Evolutionary conservation across 2,797 vertebrate species (phyloP).

Genomic region (Todus mexicanus): DNA sequence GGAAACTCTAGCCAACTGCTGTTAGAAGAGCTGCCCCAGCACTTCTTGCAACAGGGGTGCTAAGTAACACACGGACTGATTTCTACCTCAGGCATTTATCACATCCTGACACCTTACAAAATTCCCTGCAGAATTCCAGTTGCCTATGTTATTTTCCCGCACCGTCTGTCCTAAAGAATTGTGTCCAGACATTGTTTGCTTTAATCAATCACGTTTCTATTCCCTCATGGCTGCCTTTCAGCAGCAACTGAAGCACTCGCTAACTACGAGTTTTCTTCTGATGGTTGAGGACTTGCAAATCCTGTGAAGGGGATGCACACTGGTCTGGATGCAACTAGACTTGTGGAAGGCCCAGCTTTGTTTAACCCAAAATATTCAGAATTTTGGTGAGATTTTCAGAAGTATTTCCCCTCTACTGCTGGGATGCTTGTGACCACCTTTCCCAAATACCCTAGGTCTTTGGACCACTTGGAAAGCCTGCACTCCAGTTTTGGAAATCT

Average conservation of each 20-base stretch:
- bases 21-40: not conserved
- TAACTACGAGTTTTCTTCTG: not conserved
- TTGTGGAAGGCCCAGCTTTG: not conserved
- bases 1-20: not conserved
- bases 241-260: not conserved
- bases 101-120: not conserved
- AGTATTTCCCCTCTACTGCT: not conserved
- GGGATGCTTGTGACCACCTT: not conserved
- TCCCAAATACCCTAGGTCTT: not conserved
- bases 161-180: not conserved
- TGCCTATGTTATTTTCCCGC: not conserved
- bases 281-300: not conserved
- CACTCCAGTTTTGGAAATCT: not conserved
- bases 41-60: not conserved
- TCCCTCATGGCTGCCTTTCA: not conserved
- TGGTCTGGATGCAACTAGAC: accelerated
- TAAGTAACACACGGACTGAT: not conserved
- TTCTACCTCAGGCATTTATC: not conserved
- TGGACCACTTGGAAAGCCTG: not conserved
- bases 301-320: not conserved
- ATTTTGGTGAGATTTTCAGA: not conserved
- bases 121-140: not conserved
- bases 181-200: not conserved
- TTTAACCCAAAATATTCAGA: not conserved
- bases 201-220: not conserved